Evolutionary conservation across 2,888 invertebrate genomes (phyloP).

Genomic region (Machimus atricapillus): DNA sequence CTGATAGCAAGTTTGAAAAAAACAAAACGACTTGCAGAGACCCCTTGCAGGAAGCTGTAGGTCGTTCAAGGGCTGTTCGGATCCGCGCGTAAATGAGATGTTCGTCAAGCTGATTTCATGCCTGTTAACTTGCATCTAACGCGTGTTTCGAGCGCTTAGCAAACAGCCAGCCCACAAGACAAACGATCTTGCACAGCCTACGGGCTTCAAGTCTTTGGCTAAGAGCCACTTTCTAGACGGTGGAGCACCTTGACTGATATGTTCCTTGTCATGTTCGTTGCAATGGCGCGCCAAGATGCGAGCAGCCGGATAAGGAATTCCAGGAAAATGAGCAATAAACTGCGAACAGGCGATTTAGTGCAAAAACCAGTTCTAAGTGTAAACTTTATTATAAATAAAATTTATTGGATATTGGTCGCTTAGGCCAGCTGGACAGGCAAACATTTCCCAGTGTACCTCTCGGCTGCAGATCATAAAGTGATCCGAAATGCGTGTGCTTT

Average conservation of each 20-base stretch:
- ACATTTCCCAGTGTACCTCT: not conserved
- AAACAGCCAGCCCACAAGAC: not conserved
- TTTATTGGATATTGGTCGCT: constrained; percentile 3
- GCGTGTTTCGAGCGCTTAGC: not conserved
- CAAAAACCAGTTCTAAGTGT: constrained; percentile 18
- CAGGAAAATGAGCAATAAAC: constrained; percentile 17
- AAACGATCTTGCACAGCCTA: not conserved
- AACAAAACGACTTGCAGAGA: not conserved
- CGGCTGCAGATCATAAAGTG: not conserved
- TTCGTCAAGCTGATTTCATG: not conserved
- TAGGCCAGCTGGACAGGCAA: not conserved
- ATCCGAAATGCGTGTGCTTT: not conserved
- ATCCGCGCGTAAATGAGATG: not conserved
- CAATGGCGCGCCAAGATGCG: not conserved
- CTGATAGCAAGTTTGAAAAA: not conserved
- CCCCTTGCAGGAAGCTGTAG: not conserved
- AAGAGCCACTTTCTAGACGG: not conserved
- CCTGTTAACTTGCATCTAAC: not conserved
- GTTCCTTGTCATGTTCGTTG: constrained; percentile 20
- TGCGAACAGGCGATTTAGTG: not conserved
- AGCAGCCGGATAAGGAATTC: constrained; percentile 18
- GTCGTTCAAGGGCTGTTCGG: constrained; percentile 17
- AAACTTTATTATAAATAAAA: constrained; percentile 29
- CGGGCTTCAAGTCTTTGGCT: not conserved
- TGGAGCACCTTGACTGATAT: constrained; percentile 30